These are phyloP conservation scores for Pseudoatta argentina DNA, from an alignment of 1,140 invertebrate species.

Conservation along the genomic window DNA sequence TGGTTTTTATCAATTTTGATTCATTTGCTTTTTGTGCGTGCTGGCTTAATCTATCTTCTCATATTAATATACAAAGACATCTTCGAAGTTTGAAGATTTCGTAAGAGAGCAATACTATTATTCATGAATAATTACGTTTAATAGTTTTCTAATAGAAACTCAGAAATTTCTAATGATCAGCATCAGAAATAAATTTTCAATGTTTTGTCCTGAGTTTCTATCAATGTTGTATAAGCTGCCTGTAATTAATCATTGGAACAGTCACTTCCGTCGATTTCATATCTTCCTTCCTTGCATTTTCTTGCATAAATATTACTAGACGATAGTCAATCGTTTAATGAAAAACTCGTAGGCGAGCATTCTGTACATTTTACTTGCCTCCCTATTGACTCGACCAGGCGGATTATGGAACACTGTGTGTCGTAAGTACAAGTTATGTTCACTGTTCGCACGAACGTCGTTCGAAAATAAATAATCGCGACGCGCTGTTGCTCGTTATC, in stretches of 20 bases:
- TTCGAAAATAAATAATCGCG: constrained; percentile 52
- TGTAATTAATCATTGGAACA: constrained; percentile 33
- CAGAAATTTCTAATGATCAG: background rate
- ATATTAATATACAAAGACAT: background rate
- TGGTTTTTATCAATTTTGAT: background rate
- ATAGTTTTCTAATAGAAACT: background rate
- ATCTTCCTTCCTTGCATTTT: constrained; percentile 25
- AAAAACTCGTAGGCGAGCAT: constrained; percentile 21
- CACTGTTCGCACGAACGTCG: constrained; percentile 29
- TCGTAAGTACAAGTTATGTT: constrained; percentile 59
- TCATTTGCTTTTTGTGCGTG: background rate
- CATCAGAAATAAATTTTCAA: background rate
- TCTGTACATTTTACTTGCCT: constrained; percentile 39
- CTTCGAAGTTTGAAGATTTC: background rate
- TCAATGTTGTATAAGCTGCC: constrained; percentile 17
- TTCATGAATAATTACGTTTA: constrained; percentile 17
- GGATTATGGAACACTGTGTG: constrained; percentile 49
- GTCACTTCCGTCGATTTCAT: constrained; percentile 15
- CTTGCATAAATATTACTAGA: constrained; percentile 31
- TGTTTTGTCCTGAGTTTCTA: background rate
- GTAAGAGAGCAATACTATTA: background rate
- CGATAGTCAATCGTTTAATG: constrained; percentile 28
- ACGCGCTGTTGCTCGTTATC: constrained; percentile 37
- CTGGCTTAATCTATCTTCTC: background rate
- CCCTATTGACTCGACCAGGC: constrained; percentile 32